A percentile compares a stretch with the other conserved stretches of the same genome.
These are phyloP conservation scores for Caerostris darwini DNA, from an alignment of 1,140 invertebrate species.

Conservation along the genomic window DNA sequence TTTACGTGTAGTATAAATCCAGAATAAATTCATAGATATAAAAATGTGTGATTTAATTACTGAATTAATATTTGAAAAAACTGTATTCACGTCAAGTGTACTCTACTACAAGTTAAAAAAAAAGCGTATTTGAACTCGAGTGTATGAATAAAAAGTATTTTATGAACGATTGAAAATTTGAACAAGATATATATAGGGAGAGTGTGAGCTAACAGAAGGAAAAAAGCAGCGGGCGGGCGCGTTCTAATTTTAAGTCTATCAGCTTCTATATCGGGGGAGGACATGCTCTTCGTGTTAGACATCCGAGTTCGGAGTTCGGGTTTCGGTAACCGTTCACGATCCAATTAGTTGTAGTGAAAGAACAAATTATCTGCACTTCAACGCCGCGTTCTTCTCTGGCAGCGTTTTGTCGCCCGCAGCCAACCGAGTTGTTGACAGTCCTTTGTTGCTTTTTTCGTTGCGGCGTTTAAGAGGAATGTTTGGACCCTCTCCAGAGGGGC, in stretches of 20 bases:
- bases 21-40: too few relatives aligned
- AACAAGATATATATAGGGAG: too few relatives aligned
- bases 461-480: conserved; percentile 16
- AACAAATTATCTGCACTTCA: conserved; percentile 37
- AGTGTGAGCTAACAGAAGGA: too few relatives aligned
- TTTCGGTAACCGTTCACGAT: background rate
- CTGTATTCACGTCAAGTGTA: too few relatives aligned
- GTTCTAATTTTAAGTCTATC: background rate
- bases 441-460: background rate
- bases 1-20: too few relatives aligned
- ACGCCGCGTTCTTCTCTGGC: background rate
- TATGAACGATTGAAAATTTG: too few relatives aligned
- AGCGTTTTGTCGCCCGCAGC: background rate
- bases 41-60: too few relatives aligned
- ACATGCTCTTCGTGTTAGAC: background rate
- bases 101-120: too few relatives aligned
- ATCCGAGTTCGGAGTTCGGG: background rate
- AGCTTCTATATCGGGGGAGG: background rate
- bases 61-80: too few relatives aligned
- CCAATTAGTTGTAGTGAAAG: conserved; percentile 20
- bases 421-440: conserved; percentile 44
- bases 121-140: too few relatives aligned
- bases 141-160: too few relatives aligned
- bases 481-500: background rate
- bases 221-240: too few relatives aligned